Conservation (phyloP, 2,113 vertebrate genomes). For the Cyprinodon brontotheroides region DNA sequence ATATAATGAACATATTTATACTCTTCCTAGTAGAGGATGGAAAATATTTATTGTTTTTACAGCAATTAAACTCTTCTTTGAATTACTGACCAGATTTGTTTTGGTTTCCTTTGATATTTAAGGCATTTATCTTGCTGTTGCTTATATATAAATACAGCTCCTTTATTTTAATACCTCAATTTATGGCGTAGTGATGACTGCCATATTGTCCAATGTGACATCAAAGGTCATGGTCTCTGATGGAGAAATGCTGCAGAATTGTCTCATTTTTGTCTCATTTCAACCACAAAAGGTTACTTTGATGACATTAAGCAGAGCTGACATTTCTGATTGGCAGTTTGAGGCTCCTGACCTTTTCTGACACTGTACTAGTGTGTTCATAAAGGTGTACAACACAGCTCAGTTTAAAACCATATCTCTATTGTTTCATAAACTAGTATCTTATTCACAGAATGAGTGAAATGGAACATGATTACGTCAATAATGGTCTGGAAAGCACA, state of each 20-base stretch:
- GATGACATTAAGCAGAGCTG: slow-evolving; percentile 79
- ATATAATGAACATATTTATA: no score
- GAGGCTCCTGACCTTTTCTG: slow-evolving; percentile 76
- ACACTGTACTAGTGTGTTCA: slow-evolving; percentile 12
- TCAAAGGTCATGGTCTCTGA: slow-evolving; percentile 76
- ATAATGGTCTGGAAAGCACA: not conserved
- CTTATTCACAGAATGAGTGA: not conserved
- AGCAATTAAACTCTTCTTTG: no score
- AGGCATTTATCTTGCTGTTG: no score
- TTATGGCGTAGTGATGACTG: slow-evolving; percentile 55
- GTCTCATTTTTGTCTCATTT: slow-evolving; percentile 61
- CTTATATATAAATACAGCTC: not conserved
- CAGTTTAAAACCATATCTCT: not conserved
- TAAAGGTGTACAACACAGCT: not conserved
- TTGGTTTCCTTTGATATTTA: no score
- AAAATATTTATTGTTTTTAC: no score
- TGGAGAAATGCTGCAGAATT: slow-evolving; percentile 63
- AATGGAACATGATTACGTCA: not conserved
- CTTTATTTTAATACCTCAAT: no score
- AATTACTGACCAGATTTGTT: no score
- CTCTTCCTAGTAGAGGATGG: no score
- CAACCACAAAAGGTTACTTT: slow-evolving; percentile 76
- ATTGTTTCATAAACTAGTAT: not conserved
- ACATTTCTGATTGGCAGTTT: slow-evolving; percentile 75
- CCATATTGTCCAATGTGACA: slow-evolving; percentile 51